These are phyloP conservation scores for Drosophila persimilis DNA, from an alignment of 1,140 invertebrate species.

Conservation along the genomic window DNA sequence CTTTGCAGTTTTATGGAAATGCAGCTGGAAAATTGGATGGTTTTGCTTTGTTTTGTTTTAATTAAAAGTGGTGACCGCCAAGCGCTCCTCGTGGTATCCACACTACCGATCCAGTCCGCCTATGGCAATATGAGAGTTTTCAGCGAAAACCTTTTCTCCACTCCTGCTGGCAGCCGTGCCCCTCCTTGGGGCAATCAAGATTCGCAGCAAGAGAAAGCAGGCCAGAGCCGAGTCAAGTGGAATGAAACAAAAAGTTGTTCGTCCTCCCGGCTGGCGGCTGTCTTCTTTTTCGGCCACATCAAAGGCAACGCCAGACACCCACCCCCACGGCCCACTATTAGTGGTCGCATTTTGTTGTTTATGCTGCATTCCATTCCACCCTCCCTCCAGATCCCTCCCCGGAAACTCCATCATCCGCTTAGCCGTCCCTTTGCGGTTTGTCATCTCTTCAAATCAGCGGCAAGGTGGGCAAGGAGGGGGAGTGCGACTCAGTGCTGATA, in stretches of 20 bases:
- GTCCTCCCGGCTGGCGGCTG: slow-evolving; percentile 33
- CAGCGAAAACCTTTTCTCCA: slow-evolving; percentile 47
- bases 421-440: slow-evolving; percentile 47
- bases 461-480: too few species aligned
- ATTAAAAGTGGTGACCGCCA: slow-evolving; percentile 76
- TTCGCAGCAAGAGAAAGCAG: slow-evolving; percentile 19
- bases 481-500: too few species aligned
- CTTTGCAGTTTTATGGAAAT: too few species aligned
- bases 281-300: slow-evolving; percentile 61
- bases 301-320: slow-evolving; percentile 51
- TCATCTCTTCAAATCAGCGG: too few species aligned
- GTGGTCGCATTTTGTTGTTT: slow-evolving; percentile 67
- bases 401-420: slow-evolving; percentile 55
- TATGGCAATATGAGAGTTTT: slow-evolving; percentile 18
- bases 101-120: slow-evolving; percentile 4
- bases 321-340: slow-evolving; percentile 22
- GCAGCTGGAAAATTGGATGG: slow-evolving; percentile 1
- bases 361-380: slow-evolving; percentile 60
- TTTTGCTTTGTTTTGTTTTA: slow-evolving; percentile 69
- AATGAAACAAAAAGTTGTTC: slow-evolving; percentile 54
- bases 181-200: slow-evolving; percentile 61
- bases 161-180: background rate
- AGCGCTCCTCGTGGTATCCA: slow-evolving; percentile 18
- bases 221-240: slow-evolving; percentile 27
- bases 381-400: background rate